Percentiles rank a stretch among this genome's conserved stretches.
Evolutionary conservation across 2,888 invertebrate genomes (phyloP).

Genomic region (Idaea biselata): DNA sequence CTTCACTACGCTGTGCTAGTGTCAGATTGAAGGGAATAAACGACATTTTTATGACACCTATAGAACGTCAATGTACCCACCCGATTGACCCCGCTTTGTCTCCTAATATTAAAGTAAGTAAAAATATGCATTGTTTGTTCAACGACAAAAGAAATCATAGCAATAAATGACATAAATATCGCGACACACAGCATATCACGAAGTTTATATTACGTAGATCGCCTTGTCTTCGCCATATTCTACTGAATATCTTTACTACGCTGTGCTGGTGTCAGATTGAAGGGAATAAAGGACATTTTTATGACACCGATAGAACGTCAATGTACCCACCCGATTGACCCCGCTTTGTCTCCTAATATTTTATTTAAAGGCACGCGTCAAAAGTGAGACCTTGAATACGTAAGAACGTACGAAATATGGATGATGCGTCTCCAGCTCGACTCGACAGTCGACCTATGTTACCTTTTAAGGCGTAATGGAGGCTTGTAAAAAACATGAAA

Average conservation of each 20-base stretch:
- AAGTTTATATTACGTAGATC: too few species aligned
- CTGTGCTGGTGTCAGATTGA: neutral
- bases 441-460: neutral
- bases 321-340: slow-evolving; percentile 21
- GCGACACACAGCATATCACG: too few species aligned
- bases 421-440: neutral
- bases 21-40: slow-evolving; percentile 8
- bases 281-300: slow-evolving; percentile 20
- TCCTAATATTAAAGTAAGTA: slow-evolving; percentile 25
- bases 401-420: neutral
- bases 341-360: slow-evolving; percentile 26
- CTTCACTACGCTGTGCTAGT: neutral
- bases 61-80: slow-evolving; percentile 15
- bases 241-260: neutral
- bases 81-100: slow-evolving; percentile 27
- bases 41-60: slow-evolving; percentile 22
- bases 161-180: too few species aligned
- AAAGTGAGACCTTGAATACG: slow-evolving; percentile 1
- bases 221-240: neutral
- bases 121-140: too few species aligned
- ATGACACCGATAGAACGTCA: slow-evolving; percentile 18
- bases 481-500: neutral
- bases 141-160: too few species aligned
- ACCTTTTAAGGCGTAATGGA: neutral
- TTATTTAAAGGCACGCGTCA: slow-evolving; percentile 28